Conservation (phyloP, 2,113 vertebrate genomes). For the Zapornia atra region DNA sequence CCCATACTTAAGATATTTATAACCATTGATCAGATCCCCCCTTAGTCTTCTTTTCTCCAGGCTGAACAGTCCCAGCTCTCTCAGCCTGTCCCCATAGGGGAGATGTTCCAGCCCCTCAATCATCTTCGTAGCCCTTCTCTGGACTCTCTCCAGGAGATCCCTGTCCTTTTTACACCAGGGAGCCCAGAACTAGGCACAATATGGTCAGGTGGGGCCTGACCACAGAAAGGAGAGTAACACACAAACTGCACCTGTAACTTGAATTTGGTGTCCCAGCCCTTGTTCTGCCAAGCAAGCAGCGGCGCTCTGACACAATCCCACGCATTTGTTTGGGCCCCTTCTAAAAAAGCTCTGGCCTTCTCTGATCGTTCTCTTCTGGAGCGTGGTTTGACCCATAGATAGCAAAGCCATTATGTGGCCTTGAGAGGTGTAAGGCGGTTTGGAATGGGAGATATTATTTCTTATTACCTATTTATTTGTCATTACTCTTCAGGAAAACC, state of each 20-base stretch:
- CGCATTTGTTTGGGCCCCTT: background rate
- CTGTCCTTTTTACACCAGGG: no score
- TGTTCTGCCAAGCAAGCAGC: background rate
- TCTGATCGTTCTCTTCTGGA: background rate
- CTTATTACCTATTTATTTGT: background rate
- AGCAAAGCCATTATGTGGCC: fast-evolving
- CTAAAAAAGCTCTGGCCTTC: background rate
- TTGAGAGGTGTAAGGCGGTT: background rate
- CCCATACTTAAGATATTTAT: no score
- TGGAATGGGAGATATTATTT: background rate
- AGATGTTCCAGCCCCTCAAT: no score
- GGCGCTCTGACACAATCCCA: background rate
- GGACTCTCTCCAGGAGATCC: no score
- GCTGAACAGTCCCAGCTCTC: no score
- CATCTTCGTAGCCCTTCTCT: no score
- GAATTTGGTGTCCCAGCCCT: background rate
- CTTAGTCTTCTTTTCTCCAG: no score
- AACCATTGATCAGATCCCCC: no score
- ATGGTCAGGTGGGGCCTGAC: no score
- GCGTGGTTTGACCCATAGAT: background rate
- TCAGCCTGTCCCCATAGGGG: no score
- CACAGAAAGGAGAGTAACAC: background rate
- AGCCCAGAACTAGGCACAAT: no score
- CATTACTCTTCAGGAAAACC: background rate
- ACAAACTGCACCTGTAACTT: fast-evolving